Evolutionary conservation across 2,797 vertebrate genomes (phyloP), one percentile per base, ranked within the genome.

Genomic region (Myoxocephalus aenaeus): DNA sequence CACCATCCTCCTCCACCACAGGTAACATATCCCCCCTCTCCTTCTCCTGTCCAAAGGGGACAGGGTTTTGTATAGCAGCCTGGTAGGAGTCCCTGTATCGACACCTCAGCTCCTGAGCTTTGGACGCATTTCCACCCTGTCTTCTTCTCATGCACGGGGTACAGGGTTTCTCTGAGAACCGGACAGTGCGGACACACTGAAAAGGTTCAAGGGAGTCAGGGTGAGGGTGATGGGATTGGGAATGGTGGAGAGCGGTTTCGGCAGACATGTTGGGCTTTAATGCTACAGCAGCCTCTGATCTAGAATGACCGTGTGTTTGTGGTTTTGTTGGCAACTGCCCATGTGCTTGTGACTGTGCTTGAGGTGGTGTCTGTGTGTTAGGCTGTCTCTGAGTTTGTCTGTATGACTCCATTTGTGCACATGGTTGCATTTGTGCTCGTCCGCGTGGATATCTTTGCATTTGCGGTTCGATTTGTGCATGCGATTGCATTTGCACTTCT

Each of bases 61-160:
- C 88, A 0, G 95, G 95, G 73, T 96, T 95, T 86, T 96, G 92
- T 9, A 95, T 91, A 0, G 95, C 94, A 0, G 91, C 94, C 81
- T 95, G 83, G 80, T 96, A 96, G 14, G 96, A 96, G 46, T 97
- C 95, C 0, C 92, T 95, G 54, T 95, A 96, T 22, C 93, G 94
- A 75, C 93, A 94, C 56, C 94, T 93, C 3, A 93, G 70, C 50
- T 94, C 85, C 0, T 93, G 95, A 9, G 75, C 70, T 77, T 82
- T 88, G 15, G 67, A 89, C 18, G 94, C 92, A 53, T 69, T 84
- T 11, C 79, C 86, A 0, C 77, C 92, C 65, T 94, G 91, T 64
- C 93, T 96, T 70, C 92, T 94, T 57, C 85, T 94, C 87, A 93
- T 90, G 81, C 95, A 95, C 0, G 93, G 95, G 0, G 92, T 90